Percentiles rank a stretch among this genome's conserved stretches.
Conservation (phyloP, 1,140 invertebrate species). For the Mercenaria mercenaria region DNA sequence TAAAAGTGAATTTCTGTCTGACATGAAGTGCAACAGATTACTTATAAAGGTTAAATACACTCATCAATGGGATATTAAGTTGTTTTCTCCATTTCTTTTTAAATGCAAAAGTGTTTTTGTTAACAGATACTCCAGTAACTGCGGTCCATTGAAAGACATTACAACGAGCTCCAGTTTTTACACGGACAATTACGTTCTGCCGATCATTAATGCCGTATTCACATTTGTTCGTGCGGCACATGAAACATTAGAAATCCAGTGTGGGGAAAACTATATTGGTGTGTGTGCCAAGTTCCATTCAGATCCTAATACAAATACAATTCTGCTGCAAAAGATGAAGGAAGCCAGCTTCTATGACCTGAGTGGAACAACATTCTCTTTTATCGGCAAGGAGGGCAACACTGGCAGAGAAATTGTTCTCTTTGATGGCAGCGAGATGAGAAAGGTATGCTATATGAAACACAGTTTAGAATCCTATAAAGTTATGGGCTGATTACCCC, state of each 20-base stretch:
- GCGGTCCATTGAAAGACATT: conserved; percentile 57
- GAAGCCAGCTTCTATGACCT: conserved; percentile 69
- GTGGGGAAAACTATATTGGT: conserved; percentile 74
- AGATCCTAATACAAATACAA: conserved; percentile 66
- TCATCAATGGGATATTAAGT: no score
- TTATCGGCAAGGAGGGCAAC: conserved; percentile 77
- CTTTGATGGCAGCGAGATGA: conserved; percentile 67
- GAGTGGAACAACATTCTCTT: conserved; percentile 70
- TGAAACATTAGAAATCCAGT: conserved; percentile 76
- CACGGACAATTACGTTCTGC: conserved; percentile 76
- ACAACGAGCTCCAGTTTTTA: conserved; percentile 63
- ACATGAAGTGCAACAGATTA: no score
- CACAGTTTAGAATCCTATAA: background rate
- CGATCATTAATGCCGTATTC: conserved; percentile 82
- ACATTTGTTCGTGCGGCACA: conserved; percentile 76
- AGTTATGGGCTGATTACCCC: no score
- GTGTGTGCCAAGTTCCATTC: conserved; percentile 73
- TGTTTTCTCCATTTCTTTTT: no score
- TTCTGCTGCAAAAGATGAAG: conserved; percentile 74
- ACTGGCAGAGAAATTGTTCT: conserved; percentile 75
- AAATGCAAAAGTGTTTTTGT: no score
- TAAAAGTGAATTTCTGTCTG: no score
- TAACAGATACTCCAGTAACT: conserved; percentile 64
- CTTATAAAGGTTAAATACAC: no score
- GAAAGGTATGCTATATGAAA: no score